These are phyloP conservation scores for Synanthedon andrenaeformis DNA, from an alignment of 2,888 invertebrate species.

Conservation along the genomic window DNA sequence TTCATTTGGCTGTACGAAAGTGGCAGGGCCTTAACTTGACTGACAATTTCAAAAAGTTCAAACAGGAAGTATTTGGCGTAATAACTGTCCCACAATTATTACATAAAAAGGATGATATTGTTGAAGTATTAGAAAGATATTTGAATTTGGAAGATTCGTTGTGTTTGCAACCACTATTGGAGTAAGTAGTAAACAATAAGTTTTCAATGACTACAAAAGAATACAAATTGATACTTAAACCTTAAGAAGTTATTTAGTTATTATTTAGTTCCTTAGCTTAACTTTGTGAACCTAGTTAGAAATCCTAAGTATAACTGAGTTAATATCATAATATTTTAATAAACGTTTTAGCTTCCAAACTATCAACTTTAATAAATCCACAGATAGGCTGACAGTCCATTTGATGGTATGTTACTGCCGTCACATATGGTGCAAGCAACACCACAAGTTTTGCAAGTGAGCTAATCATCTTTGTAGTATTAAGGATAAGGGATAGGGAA, in stretches of 20 bases:
- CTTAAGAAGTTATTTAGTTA: not conserved
- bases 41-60: conserved; percentile 82
- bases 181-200: conserved; percentile 72
- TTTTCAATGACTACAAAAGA: not conserved
- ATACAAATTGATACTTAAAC: not conserved
- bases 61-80: conserved; percentile 79
- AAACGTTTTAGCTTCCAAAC: too few species aligned
- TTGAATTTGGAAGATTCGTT: conserved; percentile 78
- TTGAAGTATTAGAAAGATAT: conserved; percentile 79
- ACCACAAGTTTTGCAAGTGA: too few species aligned
- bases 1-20: conserved; percentile 85
- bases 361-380: too few species aligned
- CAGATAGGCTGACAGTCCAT: too few species aligned
- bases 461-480: too few species aligned
- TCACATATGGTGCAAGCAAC: too few species aligned
- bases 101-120: conserved; percentile 81
- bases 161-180: conserved; percentile 84
- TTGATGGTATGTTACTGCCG: too few species aligned
- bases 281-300: too few species aligned
- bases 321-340: too few species aligned
- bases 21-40: conserved; percentile 92
- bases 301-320: too few species aligned
- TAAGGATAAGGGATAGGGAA: too few species aligned
- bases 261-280: not conserved
- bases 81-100: conserved; percentile 88